A percentile compares a stretch with the other conserved stretches of the same genome.
phyloP scores from a whole-genome alignment of 2,113 vertebrate genomes.

The Hemicordylus capensis region DNA sequence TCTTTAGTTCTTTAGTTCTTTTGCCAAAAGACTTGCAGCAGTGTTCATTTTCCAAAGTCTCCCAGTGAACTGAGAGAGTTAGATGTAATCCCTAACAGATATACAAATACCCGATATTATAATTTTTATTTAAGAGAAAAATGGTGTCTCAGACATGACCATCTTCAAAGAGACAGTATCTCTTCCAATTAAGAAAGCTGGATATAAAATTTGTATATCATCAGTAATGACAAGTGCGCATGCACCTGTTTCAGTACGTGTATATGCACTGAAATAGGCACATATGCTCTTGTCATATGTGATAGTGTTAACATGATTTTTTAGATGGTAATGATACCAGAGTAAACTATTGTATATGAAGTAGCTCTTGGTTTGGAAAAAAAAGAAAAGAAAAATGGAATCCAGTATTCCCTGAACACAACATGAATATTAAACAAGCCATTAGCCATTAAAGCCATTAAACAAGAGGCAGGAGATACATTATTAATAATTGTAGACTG shows the following conservation, averaged over 20 bases:
- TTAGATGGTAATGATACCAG: background rate
- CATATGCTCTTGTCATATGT: background rate
- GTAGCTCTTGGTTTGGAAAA: background rate
- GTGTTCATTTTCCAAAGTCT: conserved; percentile 7
- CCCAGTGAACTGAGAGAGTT: conserved; percentile 43
- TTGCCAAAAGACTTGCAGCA: background rate
- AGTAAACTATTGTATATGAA: background rate
- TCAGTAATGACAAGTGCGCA: background rate
- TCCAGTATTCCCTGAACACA: background rate
- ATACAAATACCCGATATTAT: conserved; percentile 10
- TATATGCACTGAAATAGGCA: background rate
- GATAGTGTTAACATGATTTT: background rate
- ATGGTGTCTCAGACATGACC: background rate
- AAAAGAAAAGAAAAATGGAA: background rate
- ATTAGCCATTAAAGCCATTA: conserved; percentile 2
- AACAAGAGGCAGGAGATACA: conserved; percentile 35
- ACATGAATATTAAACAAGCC: background rate
- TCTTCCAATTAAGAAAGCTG: background rate
- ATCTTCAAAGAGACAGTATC: background rate
- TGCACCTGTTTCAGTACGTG: background rate
- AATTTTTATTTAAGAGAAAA: background rate
- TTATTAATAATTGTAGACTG: conserved; percentile 28
- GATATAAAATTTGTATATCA: background rate
- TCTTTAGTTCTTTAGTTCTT: conserved; percentile 33
- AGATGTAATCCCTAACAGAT: conserved; percentile 9